phyloP scores from a whole-genome alignment of 2,797 vertebrate genomes.

The Sebastes goodei region DNA sequence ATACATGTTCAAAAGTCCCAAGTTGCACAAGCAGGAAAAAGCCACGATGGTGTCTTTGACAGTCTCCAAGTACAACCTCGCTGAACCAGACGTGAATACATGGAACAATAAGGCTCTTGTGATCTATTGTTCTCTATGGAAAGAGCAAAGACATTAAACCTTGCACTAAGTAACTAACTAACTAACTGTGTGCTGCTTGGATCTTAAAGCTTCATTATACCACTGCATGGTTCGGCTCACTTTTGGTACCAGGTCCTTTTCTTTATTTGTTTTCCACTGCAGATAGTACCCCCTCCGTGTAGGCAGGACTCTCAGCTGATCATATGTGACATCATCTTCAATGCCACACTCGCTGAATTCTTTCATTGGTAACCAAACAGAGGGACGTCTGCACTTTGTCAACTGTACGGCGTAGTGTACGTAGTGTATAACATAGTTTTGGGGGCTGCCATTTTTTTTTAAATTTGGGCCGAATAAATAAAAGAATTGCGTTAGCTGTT shows the following conservation, averaged over 20 bases:
- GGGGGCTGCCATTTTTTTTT: no score
- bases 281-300: not conserved
- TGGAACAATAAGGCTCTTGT: not conserved
- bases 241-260: not conserved
- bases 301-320: not conserved
- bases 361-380: no score
- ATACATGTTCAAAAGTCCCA: not conserved
- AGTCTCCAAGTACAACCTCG: not conserved
- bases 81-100: not conserved
- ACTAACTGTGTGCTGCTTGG: not conserved
- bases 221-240: not conserved
- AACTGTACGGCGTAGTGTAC: no score
- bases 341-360: no score
- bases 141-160: not conserved
- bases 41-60: not conserved
- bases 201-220: not conserved
- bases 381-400: no score
- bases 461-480: no score
- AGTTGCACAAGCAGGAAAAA: not conserved
- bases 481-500: not conserved
- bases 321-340: not conserved
- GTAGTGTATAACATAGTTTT: no score
- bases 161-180: not conserved
- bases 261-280: not conserved
- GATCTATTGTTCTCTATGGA: not conserved